A percentile compares a stretch with the other conserved stretches of the same genome.
These are phyloP conservation scores for Ennomos erosarius DNA, from an alignment of 2,888 invertebrate genomes.

Conservation along the genomic window DNA sequence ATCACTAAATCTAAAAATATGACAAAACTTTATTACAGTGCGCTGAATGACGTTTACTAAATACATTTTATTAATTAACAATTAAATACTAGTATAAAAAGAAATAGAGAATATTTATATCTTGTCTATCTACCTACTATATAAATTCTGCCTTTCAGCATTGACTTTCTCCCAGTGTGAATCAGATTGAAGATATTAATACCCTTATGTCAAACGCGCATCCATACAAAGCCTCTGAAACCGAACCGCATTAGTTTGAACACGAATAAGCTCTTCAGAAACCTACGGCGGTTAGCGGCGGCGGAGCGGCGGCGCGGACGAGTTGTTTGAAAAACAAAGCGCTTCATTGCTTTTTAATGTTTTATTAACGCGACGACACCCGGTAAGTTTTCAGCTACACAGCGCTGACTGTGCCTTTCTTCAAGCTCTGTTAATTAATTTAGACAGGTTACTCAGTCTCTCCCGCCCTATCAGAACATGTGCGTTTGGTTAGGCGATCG, in stretches of 20 bases:
- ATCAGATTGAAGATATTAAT: slow-evolving; percentile 44
- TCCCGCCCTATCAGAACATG: slow-evolving; percentile 64
- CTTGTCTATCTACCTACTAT: not conserved
- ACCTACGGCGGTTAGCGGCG: slow-evolving; percentile 65
- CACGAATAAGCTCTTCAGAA: slow-evolving; percentile 80
- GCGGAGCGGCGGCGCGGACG: slow-evolving; percentile 28
- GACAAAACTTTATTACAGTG: too few relatives aligned
- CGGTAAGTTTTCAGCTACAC: slow-evolving; percentile 59
- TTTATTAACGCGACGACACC: slow-evolving; percentile 49
- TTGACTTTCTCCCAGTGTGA: slow-evolving; percentile 7
- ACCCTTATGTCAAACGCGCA: slow-evolving; percentile 55
- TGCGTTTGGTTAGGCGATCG: slow-evolving; percentile 56
- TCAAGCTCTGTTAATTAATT: slow-evolving; percentile 78
- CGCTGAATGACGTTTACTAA: too few relatives aligned
- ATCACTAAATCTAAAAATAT: too few relatives aligned
- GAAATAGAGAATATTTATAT: too few relatives aligned
- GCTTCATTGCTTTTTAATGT: slow-evolving; percentile 61
- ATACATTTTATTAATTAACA: too few relatives aligned
- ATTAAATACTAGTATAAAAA: too few relatives aligned
- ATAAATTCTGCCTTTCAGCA: slow-evolving; percentile 2
- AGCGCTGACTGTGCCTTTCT: slow-evolving; percentile 61
- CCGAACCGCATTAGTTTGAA: slow-evolving; percentile 73
- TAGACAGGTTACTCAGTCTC: slow-evolving; percentile 75
- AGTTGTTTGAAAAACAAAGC: slow-evolving; percentile 57
- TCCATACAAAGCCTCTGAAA: slow-evolving; percentile 65